Percentiles rank a stretch among this genome's conserved stretches.
phyloP scores from a whole-genome alignment of 2,113 vertebrate species.

The Ptyas mucosa region DNA sequence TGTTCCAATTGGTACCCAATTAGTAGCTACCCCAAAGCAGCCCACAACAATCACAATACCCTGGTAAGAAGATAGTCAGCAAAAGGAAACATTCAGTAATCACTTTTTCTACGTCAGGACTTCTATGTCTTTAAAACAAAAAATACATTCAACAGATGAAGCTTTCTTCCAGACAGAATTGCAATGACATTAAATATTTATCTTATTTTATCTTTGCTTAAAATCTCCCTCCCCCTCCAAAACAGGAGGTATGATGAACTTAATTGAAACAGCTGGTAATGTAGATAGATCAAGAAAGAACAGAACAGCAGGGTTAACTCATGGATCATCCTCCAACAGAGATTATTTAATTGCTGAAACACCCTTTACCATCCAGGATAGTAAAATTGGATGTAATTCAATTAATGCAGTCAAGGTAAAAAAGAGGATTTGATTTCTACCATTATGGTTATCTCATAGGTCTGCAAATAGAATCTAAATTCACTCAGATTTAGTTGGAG shows the following conservation, averaged over 20 bases:
- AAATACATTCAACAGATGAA: not conserved
- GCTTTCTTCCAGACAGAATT: not conserved
- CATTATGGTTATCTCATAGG: not conserved
- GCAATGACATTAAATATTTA: not conserved
- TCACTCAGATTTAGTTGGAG: not conserved
- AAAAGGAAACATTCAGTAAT: not conserved
- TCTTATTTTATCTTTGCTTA: not conserved
- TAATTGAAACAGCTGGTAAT: not conserved
- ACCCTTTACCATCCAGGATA: not conserved
- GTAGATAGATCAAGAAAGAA: not conserved
- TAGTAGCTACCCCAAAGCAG: not conserved
- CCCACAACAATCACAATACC: not conserved
- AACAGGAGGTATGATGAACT: not conserved
- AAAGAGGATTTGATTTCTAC: not conserved
- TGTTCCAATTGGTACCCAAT: not conserved
- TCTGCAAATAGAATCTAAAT: not conserved
- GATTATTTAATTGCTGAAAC: not conserved
- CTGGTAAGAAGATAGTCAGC: not conserved
- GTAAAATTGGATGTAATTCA: not conserved
- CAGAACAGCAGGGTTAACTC: constrained; percentile 2
- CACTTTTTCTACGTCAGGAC: not conserved
- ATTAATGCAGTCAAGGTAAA: not conserved
- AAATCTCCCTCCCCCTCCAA: no score
- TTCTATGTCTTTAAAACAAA: not conserved
- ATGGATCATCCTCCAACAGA: not conserved